Evolutionary conservation across 2,888 invertebrate species (phyloP).

Genomic region (Unio pictorum): DNA sequence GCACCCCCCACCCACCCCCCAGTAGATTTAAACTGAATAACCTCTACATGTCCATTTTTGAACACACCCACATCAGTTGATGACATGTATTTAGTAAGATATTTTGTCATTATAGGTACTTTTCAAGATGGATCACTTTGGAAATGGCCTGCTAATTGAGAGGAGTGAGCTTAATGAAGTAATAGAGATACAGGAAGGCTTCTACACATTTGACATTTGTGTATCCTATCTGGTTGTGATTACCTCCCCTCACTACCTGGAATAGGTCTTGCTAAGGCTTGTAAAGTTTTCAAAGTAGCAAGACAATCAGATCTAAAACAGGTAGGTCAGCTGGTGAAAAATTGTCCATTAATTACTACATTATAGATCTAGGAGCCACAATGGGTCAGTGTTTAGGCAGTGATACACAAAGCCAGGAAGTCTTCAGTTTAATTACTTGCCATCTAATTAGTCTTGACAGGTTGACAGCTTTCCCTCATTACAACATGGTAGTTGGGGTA

Average conservation of each 20-base stretch:
- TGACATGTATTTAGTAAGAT: too few species aligned
- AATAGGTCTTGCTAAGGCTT: conserved; percentile 92
- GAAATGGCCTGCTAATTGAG: conserved; percentile 86
- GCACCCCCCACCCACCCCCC: too few species aligned
- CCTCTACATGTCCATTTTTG: too few species aligned
- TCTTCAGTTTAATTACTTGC: too few species aligned
- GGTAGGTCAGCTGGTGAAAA: conserved; percentile 31
- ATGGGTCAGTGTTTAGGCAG: background rate
- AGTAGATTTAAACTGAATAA: too few species aligned
- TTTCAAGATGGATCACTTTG: conserved; percentile 92
- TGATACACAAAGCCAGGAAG: too few species aligned
- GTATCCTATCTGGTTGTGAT: conserved; percentile 98
- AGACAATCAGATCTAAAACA: conserved; percentile 84
- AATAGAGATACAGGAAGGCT: conserved; percentile 65
- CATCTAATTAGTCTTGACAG: too few species aligned
- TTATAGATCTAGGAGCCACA: background rate
- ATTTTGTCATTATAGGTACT: conserved; percentile 79
- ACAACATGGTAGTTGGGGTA: too few species aligned
- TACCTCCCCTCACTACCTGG: conserved; percentile 92
- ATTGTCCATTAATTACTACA: background rate
- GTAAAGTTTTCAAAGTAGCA: conserved; percentile 78
- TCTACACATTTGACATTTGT: conserved; percentile 86
- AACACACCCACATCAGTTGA: too few species aligned
- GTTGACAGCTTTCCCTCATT: too few species aligned
- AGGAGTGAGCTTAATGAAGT: conserved; percentile 73